phyloP scores from a whole-genome alignment of 1,140 invertebrate species.

The Hesperophylax magnus region DNA sequence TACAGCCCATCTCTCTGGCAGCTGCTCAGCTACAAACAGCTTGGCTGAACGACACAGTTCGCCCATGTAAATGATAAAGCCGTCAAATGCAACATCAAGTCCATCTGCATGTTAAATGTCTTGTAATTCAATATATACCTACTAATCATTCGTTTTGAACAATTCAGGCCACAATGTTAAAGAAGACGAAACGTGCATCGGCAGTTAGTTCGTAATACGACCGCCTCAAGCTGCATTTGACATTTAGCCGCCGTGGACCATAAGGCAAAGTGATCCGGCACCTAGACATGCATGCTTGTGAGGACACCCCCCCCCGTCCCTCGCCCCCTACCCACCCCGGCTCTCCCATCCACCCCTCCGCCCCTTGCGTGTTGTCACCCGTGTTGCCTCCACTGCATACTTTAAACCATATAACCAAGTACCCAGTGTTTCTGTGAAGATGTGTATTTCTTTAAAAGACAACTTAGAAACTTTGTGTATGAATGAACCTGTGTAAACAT shows the following conservation, averaged over 20 bases:
- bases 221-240: conserved; percentile 21
- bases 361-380: conserved; percentile 45
- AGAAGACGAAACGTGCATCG: conserved; percentile 62
- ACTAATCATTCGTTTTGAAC: conserved; percentile 40
- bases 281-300: conserved; percentile 14
- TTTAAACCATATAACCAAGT: conserved; percentile 8
- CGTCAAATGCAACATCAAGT: not conserved
- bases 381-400: conserved; percentile 25
- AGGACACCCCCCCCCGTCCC: not conserved
- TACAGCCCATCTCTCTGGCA: conserved; percentile 13
- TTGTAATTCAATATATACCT: conserved; percentile 7
- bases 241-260: not conserved
- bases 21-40: not conserved
- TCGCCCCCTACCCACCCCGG: not conserved
- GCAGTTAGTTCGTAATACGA: conserved; percentile 39
- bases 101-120: conserved; percentile 36
- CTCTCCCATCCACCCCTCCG: not conserved
- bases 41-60: not conserved
- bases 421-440: not conserved
- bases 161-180: conserved; percentile 77
- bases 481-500: conserved; percentile 21
- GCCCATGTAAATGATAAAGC: not conserved
- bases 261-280: conserved; percentile 10
- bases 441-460: not conserved
- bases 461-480: conserved; percentile 1